Evolutionary conservation across 2,797 vertebrate genomes (phyloP).

Genomic region (Neopelma chrysocephalum): DNA sequence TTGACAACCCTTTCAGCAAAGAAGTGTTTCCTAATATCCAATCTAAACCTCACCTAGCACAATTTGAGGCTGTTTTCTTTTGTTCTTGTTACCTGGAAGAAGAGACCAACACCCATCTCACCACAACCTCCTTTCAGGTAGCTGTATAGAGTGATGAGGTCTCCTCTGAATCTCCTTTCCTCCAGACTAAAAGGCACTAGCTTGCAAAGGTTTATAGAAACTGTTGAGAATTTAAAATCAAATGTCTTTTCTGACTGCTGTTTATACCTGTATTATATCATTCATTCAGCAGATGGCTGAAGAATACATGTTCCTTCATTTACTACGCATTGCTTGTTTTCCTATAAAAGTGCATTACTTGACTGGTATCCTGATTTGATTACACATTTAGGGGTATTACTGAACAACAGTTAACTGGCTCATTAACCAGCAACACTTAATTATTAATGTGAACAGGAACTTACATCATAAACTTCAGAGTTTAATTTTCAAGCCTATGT

Average conservation of each 20-base stretch:
- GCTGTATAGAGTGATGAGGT: neutral
- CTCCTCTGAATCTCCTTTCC: neutral
- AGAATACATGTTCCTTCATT: neutral
- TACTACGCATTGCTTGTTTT: neutral
- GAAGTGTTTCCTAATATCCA: neutral
- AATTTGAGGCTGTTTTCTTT: neutral
- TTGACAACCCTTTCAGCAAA: accelerated
- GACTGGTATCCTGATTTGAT: neutral
- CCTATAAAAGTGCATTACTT: neutral
- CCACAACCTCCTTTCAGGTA: neutral
- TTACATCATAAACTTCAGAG: neutral
- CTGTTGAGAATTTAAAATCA: neutral
- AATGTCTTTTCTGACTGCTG: neutral
- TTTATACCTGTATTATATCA: neutral
- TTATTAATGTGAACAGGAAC: neutral
- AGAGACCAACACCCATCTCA: accelerated
- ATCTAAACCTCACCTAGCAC: neutral
- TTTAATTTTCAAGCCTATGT: neutral
- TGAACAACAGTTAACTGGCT: neutral
- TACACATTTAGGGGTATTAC: neutral
- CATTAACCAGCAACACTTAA: neutral
- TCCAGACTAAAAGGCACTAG: accelerated
- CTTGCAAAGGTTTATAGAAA: neutral
- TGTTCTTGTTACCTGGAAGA: neutral
- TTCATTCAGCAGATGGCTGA: neutral